These are phyloP conservation scores for Auanema freiburgensis DNA, from an alignment of 2,888 invertebrate genomes.

Conservation along the genomic window DNA sequence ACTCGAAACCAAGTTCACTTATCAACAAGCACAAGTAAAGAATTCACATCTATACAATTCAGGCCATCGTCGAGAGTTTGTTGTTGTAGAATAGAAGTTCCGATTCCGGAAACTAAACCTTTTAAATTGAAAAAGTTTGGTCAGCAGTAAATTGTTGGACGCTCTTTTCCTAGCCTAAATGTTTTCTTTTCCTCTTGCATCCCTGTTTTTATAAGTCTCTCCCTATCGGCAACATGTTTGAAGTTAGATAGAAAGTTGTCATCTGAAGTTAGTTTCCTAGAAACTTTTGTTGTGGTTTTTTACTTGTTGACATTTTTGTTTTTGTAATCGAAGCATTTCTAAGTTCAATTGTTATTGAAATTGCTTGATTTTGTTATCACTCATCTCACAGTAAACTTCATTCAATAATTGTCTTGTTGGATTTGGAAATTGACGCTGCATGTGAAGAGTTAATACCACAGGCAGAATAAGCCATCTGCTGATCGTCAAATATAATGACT, in stretches of 20 bases:
- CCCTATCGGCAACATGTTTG: not conserved
- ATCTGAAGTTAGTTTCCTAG: not conserved
- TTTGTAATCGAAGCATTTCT: not conserved
- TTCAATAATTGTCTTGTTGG: not conserved
- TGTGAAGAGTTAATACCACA: too few species aligned
- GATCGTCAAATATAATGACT: too few species aligned
- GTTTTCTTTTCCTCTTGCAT: not conserved
- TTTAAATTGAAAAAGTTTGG: conserved; percentile 39
- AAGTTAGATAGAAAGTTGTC: not conserved
- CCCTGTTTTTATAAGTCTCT: not conserved
- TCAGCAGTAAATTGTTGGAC: conserved; percentile 25
- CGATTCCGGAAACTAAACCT: conserved; percentile 23
- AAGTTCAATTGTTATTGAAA: not conserved
- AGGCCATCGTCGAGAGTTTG: conserved; percentile 12
- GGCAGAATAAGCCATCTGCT: too few species aligned
- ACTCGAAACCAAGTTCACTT: conserved; percentile 8
- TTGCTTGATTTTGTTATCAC: not conserved
- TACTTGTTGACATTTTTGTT: conserved; percentile 10
- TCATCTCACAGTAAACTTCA: not conserved
- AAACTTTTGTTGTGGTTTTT: conserved; percentile 17
- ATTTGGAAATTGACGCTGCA: too few species aligned
- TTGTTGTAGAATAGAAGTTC: conserved; percentile 10
- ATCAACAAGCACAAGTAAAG: conserved; percentile 4
- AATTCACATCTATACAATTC: conserved; percentile 12
- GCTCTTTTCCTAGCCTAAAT: not conserved